Evolutionary conservation across 2,113 vertebrate species (phyloP).

Genomic region (Opisthocomus hoazin): DNA sequence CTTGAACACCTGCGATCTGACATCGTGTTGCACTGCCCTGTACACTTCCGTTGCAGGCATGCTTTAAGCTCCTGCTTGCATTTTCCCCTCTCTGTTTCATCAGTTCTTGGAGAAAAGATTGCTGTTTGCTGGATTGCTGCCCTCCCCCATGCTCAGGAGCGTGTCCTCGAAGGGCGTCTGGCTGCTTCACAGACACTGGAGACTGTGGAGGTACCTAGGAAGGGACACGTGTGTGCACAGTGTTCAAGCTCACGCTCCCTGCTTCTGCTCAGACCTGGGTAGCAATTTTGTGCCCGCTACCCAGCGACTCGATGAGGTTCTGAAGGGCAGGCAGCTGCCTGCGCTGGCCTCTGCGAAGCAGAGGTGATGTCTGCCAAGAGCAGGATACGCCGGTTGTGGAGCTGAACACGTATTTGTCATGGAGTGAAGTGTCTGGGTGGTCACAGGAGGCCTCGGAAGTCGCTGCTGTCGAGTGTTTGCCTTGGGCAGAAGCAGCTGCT

Average conservation of each 20-base stretch:
- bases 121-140: background rate
- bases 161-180: background rate
- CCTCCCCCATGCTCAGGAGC: fast-evolving
- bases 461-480: background rate
- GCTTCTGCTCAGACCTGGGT: background rate
- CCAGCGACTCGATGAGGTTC: fast-evolving
- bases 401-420: background rate
- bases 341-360: background rate
- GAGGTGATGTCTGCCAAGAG: background rate
- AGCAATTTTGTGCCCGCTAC: background rate
- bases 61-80: background rate
- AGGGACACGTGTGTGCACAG: too few species aligned
- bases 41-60: background rate
- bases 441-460: background rate
- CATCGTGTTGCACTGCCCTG: background rate
- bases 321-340: background rate
- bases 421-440: background rate
- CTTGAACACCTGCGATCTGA: too few species aligned
- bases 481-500: background rate
- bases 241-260: background rate
- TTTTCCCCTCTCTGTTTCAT: background rate
- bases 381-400: fast-evolving
- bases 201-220: background rate
- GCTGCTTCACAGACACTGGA: background rate
- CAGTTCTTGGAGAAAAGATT: background rate